These are phyloP conservation scores for Halictus rubicundus DNA, from an alignment of 1,140 invertebrate genomes.

Conservation along the genomic window DNA sequence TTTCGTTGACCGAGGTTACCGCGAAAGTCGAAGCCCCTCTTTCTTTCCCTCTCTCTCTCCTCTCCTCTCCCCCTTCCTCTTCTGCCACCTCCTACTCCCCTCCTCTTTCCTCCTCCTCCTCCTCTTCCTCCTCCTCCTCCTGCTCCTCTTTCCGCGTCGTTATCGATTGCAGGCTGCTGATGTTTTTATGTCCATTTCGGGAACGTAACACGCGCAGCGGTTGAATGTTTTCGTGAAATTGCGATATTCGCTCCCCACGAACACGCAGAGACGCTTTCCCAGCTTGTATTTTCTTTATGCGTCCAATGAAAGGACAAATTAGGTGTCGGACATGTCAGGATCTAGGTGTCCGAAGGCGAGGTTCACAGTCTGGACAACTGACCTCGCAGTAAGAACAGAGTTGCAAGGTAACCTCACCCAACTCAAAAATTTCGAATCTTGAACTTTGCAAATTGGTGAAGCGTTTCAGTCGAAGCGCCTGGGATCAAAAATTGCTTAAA, in stretches of 20 bases:
- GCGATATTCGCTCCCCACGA: not conserved
- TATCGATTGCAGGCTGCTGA: constrained; percentile 28
- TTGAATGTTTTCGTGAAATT: constrained; percentile 29
- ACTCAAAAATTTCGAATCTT: too few species aligned
- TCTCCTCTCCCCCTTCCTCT: too few species aligned
- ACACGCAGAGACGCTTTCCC: not conserved
- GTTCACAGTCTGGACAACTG: too few species aligned
- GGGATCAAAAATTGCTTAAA: too few species aligned
- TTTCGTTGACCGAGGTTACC: constrained; percentile 11
- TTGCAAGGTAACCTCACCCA: too few species aligned
- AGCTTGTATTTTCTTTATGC: not conserved
- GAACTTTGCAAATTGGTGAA: too few species aligned
- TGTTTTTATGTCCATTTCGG: constrained; percentile 41
- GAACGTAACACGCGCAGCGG: constrained; percentile 26
- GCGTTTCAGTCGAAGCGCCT: too few species aligned
- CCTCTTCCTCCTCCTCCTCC: not conserved
- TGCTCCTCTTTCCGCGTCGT: not conserved
- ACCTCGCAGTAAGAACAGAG: too few species aligned
- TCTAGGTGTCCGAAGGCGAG: too few species aligned
- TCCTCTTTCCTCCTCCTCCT: not conserved
- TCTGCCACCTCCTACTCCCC: not conserved
- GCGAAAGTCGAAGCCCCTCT: not conserved
- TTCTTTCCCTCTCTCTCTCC: too few species aligned
- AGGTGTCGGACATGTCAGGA: too few species aligned
- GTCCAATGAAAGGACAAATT: too few species aligned